A percentile compares a stretch with the other conserved stretches of the same genome.
These are phyloP conservation scores for Typhlichthys subterraneus DNA, from an alignment of 2,797 vertebrate species.

Conservation along the genomic window DNA sequence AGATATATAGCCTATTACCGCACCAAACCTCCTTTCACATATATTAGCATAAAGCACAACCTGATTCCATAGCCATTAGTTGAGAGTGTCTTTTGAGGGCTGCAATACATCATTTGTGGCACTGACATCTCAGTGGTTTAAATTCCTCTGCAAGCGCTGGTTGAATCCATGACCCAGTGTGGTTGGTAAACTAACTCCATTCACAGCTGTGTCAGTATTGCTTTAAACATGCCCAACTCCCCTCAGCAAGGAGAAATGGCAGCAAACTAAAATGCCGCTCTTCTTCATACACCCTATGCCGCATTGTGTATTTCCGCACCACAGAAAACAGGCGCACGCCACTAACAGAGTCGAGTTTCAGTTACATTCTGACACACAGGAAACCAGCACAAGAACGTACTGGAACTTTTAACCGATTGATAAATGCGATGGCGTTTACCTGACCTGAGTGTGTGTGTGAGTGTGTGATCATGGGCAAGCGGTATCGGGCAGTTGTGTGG, in stretches of 20 bases:
- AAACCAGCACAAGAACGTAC: background rate
- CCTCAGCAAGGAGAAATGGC: background rate
- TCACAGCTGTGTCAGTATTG: slow-evolving; percentile 19
- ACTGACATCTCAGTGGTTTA: background rate
- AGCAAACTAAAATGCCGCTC: background rate
- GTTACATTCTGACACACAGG: background rate
- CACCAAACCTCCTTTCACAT: too few relatives aligned
- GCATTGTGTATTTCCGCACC: too few relatives aligned
- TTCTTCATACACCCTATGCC: too few relatives aligned
- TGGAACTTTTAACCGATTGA: background rate
- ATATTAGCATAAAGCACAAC: background rate
- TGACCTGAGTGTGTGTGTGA: slow-evolving; percentile 4
- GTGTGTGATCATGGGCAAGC: background rate
- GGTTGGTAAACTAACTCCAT: slow-evolving; percentile 7
- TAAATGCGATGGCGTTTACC: slow-evolving; percentile 8
- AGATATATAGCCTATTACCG: too few relatives aligned
- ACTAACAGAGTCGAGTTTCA: background rate
- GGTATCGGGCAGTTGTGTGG: background rate
- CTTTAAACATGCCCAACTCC: background rate
- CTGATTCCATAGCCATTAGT: background rate
- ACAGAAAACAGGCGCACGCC: too few relatives aligned
- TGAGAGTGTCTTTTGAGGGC: background rate
- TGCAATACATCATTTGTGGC: background rate
- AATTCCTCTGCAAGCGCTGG: background rate
- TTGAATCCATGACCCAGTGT: background rate